phyloP scores from a whole-genome alignment of 2,113 vertebrate species.

The Pelodiscus sinensis region DNA sequence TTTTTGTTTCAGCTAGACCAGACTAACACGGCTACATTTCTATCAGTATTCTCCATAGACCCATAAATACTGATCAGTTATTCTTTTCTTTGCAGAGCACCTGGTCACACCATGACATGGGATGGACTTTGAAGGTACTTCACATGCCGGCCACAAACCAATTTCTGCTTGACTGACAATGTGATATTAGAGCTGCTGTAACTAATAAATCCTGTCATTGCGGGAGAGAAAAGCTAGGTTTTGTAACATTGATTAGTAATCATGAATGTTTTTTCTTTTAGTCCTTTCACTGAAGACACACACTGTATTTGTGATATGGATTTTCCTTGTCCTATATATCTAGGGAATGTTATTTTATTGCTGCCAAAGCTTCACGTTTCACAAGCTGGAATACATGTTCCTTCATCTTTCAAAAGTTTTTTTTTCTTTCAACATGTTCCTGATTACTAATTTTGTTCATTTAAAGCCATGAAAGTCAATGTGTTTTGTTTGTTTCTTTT shows the following conservation, averaged over 20 bases:
- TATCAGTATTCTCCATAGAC: too few relatives aligned
- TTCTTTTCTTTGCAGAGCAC: conserved; percentile 64
- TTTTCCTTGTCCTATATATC: conserved; percentile 27
- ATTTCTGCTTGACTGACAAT: conserved; percentile 34
- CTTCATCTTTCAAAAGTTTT: background rate
- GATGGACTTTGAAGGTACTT: conserved; percentile 41
- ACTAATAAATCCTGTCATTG: conserved; percentile 28
- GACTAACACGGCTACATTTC: too few relatives aligned
- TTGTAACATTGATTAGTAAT: conserved; percentile 30
- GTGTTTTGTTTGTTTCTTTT: background rate
- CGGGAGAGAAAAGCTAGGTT: conserved; percentile 36
- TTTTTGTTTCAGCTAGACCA: too few relatives aligned
- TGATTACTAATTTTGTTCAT: background rate
- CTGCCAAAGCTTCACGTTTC: background rate
- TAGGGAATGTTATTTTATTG: background rate
- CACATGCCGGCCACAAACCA: background rate
- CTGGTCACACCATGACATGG: conserved; percentile 23
- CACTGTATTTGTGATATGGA: background rate
- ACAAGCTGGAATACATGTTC: background rate
- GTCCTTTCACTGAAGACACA: background rate
- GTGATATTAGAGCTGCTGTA: background rate
- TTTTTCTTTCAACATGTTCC: conserved; percentile 17
- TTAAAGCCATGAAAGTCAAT: conserved; percentile 1
- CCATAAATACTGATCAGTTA: conserved; percentile 10
- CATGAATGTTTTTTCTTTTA: background rate